Evolutionary conservation across 2,888 invertebrate species (phyloP).

Genomic region (Metopia argyrocephala): DNA sequence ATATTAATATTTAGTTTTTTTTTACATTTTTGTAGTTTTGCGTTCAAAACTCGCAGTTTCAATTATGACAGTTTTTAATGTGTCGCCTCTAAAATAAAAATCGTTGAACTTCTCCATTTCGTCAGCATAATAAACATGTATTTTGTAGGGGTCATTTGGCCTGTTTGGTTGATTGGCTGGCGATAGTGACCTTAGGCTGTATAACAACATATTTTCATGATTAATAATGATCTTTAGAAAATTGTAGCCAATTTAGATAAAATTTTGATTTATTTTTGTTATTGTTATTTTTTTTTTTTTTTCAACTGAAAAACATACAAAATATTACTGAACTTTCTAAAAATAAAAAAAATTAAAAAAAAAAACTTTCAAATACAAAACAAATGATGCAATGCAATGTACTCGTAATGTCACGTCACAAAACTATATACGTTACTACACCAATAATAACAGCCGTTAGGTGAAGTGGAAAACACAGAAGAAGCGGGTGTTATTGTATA

Average conservation of each 20-base stretch:
- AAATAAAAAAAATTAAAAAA: neutral
- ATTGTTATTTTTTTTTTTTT: neutral
- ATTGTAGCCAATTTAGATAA: slow-evolving; percentile 57
- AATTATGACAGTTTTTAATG: neutral
- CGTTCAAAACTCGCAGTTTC: neutral
- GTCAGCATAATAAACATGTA: neutral
- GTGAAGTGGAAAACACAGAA: neutral
- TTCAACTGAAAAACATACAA: slow-evolving; percentile 8
- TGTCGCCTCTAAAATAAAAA: neutral
- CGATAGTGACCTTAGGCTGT: slow-evolving; percentile 42
- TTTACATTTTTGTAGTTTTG: neutral
- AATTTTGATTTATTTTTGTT: no score
- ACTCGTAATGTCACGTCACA: slow-evolving; percentile 2
- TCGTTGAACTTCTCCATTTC: neutral
- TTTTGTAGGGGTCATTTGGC: neutral
- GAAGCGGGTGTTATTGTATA: slow-evolving; percentile 11
- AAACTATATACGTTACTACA: neutral
- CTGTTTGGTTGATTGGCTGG: neutral
- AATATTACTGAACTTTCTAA: slow-evolving; percentile 45
- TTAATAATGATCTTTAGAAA: slow-evolving; percentile 26
- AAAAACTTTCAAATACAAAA: slow-evolving; percentile 15
- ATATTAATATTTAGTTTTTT: neutral
- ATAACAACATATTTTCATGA: slow-evolving; percentile 6
- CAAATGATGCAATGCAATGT: slow-evolving; percentile 55
- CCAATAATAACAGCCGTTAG: neutral